phyloP scores from a whole-genome alignment of 2,113 vertebrate genomes.

The Okapia johnstoni region DNA sequence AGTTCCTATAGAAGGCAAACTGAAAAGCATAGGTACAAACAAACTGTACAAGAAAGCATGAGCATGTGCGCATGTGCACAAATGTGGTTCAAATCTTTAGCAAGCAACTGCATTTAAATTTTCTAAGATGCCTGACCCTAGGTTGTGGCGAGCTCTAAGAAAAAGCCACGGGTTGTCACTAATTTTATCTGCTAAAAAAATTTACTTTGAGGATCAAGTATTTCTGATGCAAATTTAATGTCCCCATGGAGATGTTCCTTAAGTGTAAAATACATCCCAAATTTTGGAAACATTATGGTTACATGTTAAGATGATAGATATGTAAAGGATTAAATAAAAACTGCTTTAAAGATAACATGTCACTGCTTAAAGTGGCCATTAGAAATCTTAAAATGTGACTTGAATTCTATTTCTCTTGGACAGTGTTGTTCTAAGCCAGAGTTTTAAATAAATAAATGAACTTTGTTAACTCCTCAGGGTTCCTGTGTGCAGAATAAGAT shows the following conservation, averaged over 20 bases:
- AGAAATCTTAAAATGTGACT: neutral
- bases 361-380: neutral
- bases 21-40: conserved; percentile 77
- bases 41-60: conserved; percentile 80
- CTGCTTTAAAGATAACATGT: neutral
- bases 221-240: neutral
- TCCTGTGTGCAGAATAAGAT: neutral
- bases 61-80: neutral
- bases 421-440: neutral
- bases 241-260: neutral
- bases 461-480: neutral
- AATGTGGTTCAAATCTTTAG: conserved; percentile 78
- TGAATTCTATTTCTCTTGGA: neutral
- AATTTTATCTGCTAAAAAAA: conserved; percentile 75
- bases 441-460: neutral
- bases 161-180: conserved; percentile 80
- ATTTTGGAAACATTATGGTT: neutral
- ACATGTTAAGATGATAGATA: neutral
- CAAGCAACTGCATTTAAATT: conserved; percentile 82
- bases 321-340: neutral
- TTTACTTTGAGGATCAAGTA: conserved; percentile 77
- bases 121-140: conserved; percentile 82
- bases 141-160: conserved; percentile 76
- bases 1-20: conserved; percentile 74
- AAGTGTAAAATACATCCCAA: neutral